Percentiles rank a stretch among this genome's conserved stretches.
Evolutionary conservation across 2,113 vertebrate species (phyloP).

Genomic region (Neodon shergylaensis): DNA sequence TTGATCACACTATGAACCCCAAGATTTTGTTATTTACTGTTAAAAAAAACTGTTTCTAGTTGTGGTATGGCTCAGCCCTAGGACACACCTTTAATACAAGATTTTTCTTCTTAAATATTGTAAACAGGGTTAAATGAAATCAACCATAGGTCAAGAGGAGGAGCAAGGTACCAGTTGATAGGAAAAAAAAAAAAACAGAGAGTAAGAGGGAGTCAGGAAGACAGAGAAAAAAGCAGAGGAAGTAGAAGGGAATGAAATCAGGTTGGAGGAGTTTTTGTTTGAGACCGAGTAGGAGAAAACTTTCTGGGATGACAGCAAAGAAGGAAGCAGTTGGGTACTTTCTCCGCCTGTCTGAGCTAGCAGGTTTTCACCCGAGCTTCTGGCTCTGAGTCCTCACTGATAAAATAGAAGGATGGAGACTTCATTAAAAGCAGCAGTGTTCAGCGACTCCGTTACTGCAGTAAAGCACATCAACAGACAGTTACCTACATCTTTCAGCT

Average conservation of each 20-base stretch:
- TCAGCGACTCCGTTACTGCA: neutral
- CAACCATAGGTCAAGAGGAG: neutral
- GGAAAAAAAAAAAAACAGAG: neutral
- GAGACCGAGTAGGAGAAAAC: neutral
- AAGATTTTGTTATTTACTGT: neutral
- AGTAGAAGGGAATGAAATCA: neutral
- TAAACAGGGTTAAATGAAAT: neutral
- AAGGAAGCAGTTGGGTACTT: neutral
- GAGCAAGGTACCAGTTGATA: neutral
- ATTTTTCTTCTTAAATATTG: neutral
- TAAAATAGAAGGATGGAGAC: neutral
- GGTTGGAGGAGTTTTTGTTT: neutral
- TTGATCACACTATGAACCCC: neutral
- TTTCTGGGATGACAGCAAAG: neutral
- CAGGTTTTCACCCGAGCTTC: neutral
- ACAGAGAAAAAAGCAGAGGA: neutral
- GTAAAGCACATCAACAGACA: constrained; percentile 11
- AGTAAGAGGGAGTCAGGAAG: neutral
- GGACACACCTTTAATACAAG: neutral
- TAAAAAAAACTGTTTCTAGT: neutral
- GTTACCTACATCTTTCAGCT: constrained; percentile 4
- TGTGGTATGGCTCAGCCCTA: neutral
- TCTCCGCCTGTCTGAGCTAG: neutral
- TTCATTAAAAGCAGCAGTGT: neutral
- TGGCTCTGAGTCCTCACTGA: neutral